Evolutionary conservation across 2,888 invertebrate species (phyloP).

Genomic region (Galeruca laticollis): DNA sequence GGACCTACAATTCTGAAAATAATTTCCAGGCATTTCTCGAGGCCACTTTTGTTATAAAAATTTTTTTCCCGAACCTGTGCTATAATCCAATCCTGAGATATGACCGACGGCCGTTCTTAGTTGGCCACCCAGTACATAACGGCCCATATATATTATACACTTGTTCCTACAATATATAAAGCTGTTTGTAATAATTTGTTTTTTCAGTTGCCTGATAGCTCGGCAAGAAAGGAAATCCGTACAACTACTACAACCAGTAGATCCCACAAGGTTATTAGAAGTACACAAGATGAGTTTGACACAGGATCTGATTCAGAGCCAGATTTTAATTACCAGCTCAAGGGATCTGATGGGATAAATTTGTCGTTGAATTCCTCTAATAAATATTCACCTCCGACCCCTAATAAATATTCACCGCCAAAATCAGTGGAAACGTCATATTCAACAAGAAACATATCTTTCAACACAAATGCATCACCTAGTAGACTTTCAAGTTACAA

Average conservation of each 20-base stretch:
- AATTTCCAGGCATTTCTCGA: too few relatives aligned
- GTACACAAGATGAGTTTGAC: conserved; percentile 72
- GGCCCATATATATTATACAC: too few relatives aligned
- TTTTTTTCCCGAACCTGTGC: too few relatives aligned
- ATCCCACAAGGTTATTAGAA: conserved; percentile 68
- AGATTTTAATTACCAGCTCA: conserved; percentile 60
- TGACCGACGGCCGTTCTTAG: too few relatives aligned
- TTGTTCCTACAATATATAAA: too few relatives aligned
- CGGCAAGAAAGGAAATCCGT: conserved; percentile 43
- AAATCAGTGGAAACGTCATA: conserved; percentile 65
- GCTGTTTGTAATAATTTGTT: neutral
- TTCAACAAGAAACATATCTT: conserved; percentile 47
- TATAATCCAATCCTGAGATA: too few relatives aligned
- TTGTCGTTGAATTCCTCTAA: conserved; percentile 59
- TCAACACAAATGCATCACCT: conserved; percentile 63
- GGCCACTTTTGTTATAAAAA: too few relatives aligned
- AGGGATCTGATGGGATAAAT: conserved; percentile 42
- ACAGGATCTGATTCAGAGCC: conserved; percentile 81
- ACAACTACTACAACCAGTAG: conserved; percentile 68
- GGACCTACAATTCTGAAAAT: too few relatives aligned
- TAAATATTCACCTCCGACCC: too few relatives aligned
- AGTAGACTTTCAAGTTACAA: conserved; percentile 61
- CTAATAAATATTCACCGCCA: conserved; percentile 60
- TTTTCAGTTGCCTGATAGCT: conserved; percentile 42
- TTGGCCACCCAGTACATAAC: too few relatives aligned